Conservation (phyloP, 1,140 invertebrate genomes). For the Drosophila pallidifrons region DNA sequence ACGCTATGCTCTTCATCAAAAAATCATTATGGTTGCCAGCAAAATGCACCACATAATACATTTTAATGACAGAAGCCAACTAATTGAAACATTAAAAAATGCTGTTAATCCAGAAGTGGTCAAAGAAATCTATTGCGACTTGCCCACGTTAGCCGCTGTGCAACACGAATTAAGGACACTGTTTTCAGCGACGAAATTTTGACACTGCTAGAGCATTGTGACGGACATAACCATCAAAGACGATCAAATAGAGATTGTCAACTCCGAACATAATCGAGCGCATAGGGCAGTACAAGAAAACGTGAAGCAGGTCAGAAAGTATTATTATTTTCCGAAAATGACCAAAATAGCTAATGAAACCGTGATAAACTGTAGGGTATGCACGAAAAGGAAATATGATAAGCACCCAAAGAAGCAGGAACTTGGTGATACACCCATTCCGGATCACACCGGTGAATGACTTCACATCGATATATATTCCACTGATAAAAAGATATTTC, state of each 20-base stretch:
- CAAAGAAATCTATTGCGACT: slow-evolving; percentile 2
- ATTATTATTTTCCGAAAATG: slow-evolving; percentile 4
- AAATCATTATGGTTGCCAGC: slow-evolving; percentile 1
- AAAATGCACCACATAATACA: slow-evolving; percentile 18
- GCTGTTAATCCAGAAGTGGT: background rate
- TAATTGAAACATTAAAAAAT: background rate
- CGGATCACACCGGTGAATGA: no score
- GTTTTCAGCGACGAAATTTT: background rate
- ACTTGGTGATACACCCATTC: no score
- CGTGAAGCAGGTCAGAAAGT: background rate
- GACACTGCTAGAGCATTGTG: background rate
- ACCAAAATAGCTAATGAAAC: background rate
- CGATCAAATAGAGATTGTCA: background rate
- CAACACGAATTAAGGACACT: background rate
- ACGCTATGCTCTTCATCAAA: background rate
- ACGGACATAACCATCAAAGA: background rate
- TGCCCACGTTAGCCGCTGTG: background rate
- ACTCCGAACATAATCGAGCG: background rate
- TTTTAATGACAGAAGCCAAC: background rate
- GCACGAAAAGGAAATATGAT: no score
- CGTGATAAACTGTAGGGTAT: background rate
- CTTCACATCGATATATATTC: no score
- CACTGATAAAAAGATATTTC: no score
- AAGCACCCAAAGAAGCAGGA: no score
- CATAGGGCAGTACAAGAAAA: background rate